Percentiles rank a stretch among this genome's conserved stretches.
These are phyloP conservation scores for Sogatella furcifera DNA, from an alignment of 1,140 invertebrate genomes.

Conservation along the genomic window DNA sequence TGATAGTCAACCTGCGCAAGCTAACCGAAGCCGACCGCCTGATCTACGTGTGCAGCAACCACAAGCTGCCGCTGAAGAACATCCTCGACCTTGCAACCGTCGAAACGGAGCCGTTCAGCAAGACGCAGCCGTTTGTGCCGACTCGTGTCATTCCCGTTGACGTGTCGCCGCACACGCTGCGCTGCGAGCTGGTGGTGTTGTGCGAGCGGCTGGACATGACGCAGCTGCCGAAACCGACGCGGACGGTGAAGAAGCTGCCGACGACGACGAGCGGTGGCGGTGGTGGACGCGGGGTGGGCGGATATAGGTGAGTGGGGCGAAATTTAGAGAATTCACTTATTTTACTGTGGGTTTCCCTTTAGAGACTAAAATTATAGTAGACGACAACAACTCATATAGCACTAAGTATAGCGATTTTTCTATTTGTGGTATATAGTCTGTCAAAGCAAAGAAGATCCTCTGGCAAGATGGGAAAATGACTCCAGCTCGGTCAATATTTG, in stretches of 20 bases:
- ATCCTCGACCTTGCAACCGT: slow-evolving; percentile 62
- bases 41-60: slow-evolving; percentile 88
- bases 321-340: too few relatives aligned
- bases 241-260: background rate
- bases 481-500: too few relatives aligned
- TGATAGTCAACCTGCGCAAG: slow-evolving; percentile 64
- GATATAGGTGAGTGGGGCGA: background rate
- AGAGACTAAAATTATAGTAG: too few relatives aligned
- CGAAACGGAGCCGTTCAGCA: slow-evolving; percentile 18
- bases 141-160: slow-evolving; percentile 76
- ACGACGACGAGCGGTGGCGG: too few relatives aligned
- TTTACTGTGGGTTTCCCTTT: too few relatives aligned
- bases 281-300: too few relatives aligned
- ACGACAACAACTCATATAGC: too few relatives aligned
- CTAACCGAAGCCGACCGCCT: slow-evolving; percentile 61
- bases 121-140: slow-evolving; percentile 57
- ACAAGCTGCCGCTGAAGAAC: slow-evolving; percentile 73
- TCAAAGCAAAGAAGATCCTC: too few relatives aligned
- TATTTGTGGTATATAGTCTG: too few relatives aligned
- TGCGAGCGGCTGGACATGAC: slow-evolving; percentile 48
- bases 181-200: slow-evolving; percentile 76
- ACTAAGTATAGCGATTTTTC: too few relatives aligned
- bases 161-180: slow-evolving; percentile 87
- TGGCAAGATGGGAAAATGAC: too few relatives aligned
- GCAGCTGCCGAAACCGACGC: slow-evolving; percentile 3